These are phyloP conservation scores for Periparus ater DNA, from an alignment of 2,797 vertebrate genomes.

Conservation along the genomic window DNA sequence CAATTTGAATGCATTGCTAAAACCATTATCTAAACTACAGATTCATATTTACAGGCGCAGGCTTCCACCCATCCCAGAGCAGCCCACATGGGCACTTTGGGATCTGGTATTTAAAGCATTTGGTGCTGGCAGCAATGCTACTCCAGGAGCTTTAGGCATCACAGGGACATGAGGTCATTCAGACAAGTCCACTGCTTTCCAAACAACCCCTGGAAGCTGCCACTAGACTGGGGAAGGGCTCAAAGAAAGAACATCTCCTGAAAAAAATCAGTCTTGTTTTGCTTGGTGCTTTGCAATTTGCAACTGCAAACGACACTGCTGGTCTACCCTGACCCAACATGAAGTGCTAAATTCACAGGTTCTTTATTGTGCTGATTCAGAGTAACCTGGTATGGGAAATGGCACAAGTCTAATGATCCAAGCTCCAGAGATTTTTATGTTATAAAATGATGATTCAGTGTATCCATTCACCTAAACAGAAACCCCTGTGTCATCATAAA, in stretches of 20 bases:
- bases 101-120: not conserved
- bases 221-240: not conserved
- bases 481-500: conserved; percentile 48
- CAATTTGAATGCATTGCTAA: not conserved
- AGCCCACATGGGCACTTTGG: accelerated
- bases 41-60: not conserved
- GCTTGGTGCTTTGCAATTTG: not conserved
- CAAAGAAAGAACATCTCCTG: not conserved
- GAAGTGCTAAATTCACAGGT: not conserved
- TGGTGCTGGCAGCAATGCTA: not conserved
- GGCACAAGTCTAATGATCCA: not conserved
- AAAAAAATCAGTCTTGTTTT: not conserved
- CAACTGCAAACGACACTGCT: not conserved
- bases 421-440: not conserved
- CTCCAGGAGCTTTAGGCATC: not conserved
- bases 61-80: not conserved
- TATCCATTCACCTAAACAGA: conserved; percentile 30
- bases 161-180: accelerated
- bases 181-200: not conserved
- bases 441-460: not conserved
- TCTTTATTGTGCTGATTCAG: not conserved
- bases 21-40: not conserved
- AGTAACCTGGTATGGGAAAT: not conserved
- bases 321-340: not conserved
- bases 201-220: not conserved